Conservation (phyloP, 2,113 vertebrate genomes). For the Meleagris gallopavo region DNA sequence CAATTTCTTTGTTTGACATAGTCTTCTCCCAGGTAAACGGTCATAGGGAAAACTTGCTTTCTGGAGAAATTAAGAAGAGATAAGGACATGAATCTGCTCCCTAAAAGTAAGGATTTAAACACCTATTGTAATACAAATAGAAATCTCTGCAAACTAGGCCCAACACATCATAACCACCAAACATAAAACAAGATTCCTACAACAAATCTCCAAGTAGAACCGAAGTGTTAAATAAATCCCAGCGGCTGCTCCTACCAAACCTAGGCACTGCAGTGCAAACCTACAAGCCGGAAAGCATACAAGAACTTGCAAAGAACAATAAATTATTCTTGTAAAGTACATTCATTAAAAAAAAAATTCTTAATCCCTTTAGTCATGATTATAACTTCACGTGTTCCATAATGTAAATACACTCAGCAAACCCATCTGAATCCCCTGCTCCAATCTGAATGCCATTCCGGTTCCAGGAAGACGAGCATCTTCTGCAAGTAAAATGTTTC, state of each 20-base stretch:
- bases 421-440: neutral
- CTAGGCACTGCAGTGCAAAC: neutral
- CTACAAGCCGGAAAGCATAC: neutral
- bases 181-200: neutral
- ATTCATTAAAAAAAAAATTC: neutral
- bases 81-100: neutral
- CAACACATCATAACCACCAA: neutral
- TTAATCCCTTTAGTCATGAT: conserved; percentile 16
- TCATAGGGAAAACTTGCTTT: neutral
- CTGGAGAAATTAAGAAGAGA: neutral
- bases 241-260: neutral
- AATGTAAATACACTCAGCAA: neutral
- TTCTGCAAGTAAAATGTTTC: neutral
- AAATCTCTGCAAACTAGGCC: neutral
- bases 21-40: neutral
- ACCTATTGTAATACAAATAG: neutral
- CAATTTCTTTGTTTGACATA: neutral
- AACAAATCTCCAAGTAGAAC: neutral
- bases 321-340: neutral
- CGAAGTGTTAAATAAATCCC: neutral
- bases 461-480: neutral
- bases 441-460: neutral
- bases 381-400: neutral
- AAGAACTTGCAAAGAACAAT: neutral
- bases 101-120: neutral